These are phyloP conservation scores for Netelia fuscicornis DNA, from an alignment of 2,888 invertebrate species.

Conservation along the genomic window DNA sequence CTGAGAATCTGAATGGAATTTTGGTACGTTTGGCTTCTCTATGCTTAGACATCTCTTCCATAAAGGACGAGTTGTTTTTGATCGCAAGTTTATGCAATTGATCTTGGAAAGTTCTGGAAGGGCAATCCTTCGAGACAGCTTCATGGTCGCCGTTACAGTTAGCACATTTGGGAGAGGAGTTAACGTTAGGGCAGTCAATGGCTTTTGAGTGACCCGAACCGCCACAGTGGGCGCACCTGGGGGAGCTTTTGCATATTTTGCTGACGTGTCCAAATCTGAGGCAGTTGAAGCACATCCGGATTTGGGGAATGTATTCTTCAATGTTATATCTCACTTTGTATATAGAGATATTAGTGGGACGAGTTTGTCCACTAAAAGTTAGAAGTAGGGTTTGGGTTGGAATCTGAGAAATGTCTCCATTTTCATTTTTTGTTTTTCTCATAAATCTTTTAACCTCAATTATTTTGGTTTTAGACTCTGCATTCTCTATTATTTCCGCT, in stretches of 20 bases:
- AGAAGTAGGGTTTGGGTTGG: background rate
- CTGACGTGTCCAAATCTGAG: constrained; percentile 6
- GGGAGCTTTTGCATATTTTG: background rate
- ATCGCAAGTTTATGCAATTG: background rate
- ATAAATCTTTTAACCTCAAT: background rate
- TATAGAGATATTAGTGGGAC: background rate
- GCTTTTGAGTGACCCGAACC: background rate
- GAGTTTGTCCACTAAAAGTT: constrained; percentile 12
- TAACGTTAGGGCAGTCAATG: background rate
- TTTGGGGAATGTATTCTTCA: constrained; percentile 8
- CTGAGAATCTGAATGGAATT: background rate
- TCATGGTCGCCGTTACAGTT: constrained; percentile 2
- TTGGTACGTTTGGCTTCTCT: background rate
- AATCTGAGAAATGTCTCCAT: background rate
- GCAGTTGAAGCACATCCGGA: constrained; percentile 28
- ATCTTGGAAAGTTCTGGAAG: background rate
- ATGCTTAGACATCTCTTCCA: background rate
- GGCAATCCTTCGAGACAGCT: background rate
- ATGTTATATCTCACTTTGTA: background rate
- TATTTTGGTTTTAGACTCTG: background rate
- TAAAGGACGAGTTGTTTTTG: background rate
- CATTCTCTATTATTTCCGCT: background rate
- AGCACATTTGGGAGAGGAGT: too few species aligned
- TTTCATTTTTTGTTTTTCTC: background rate
- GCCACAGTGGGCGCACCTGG: constrained; percentile 15